Evolutionary conservation across 2,888 invertebrate genomes (phyloP), one percentile per base, ranked within the genome.

Genomic region (Mactromeris polynyma): DNA sequence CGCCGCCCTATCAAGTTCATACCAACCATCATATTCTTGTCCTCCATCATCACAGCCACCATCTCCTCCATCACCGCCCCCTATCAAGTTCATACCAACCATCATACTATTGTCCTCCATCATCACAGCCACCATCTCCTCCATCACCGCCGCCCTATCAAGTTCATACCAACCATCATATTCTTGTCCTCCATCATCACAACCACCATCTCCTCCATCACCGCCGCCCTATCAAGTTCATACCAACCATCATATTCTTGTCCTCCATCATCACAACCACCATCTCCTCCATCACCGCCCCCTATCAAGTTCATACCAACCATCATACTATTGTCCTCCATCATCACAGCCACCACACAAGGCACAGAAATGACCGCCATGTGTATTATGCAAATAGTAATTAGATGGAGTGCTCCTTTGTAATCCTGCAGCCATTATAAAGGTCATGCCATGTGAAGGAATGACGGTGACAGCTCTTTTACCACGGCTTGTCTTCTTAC

Each of bases 381-480:
- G 92, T 26, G 89, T 86, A 31, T 88, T 86, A 36, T 92, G 90
- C 40, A 96, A 94, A 86, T 95, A 95, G 73, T 95, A 93, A 91
- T 96, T 97, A 64, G 95, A 95, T 0, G 96, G 96, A 0, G 95
- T 95, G 51, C 93, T 94, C 78, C 94, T 94, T 46, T 96, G 95
- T 89, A 96, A 97, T 7, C 97, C 97, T 77, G 96, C 96, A 0
- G 97, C 97, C 64, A 97, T 90, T n/a, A 97, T 95, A 87, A 97
- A 93, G 11, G 96, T 92, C 92, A 96, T 94, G 38, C 94, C 93
- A 82, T 96, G 96, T 0, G 96, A 95, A 1, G 96, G 95, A 26
- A 95, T 89, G 21, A 89, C 38, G 4, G 58, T 82, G 4, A 82
- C 42, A 2, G n/a, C 3, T 73, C 83, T 73, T 0, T 26, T 51